phyloP scores from a whole-genome alignment of 2,113 vertebrate genomes.

The Gasterosteus nipponicus region DNA sequence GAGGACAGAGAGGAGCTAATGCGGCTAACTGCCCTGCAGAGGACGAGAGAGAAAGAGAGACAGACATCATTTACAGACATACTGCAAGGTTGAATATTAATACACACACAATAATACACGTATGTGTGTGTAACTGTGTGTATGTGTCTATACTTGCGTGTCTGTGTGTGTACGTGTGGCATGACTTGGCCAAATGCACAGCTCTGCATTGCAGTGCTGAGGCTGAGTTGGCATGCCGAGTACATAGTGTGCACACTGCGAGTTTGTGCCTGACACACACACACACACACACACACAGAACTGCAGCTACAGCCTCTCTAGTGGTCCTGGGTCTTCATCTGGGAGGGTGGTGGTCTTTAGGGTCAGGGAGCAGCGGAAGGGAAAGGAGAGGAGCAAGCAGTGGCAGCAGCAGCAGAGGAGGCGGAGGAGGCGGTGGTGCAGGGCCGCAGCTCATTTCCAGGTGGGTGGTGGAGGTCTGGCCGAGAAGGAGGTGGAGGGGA shows the following conservation, averaged over 20 bases:
- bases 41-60: constrained; percentile 56
- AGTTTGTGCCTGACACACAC: constrained; percentile 72
- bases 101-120: background rate
- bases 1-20: constrained; percentile 81
- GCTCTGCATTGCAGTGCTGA: constrained; percentile 84
- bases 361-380: too few species aligned
- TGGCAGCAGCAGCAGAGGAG: too few species aligned
- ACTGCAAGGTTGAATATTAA: constrained; percentile 38
- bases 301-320: too few species aligned
- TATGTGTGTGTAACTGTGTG: background rate
- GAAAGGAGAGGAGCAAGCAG: too few species aligned
- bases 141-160: constrained; percentile 19
- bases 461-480: too few species aligned
- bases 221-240: constrained; percentile 82
- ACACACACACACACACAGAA: constrained; percentile 17
- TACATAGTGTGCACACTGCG: constrained; percentile 82
- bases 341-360: too few species aligned
- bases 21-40: constrained; percentile 79
- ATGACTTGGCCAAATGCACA: constrained; percentile 78
- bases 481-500: too few species aligned
- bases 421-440: too few species aligned
- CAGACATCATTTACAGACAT: constrained; percentile 1
- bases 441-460: too few species aligned
- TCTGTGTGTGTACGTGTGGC: constrained; percentile 73
- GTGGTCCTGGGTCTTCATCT: too few species aligned